These are phyloP conservation scores for Lethrus apterus DNA, from an alignment of 1,140 invertebrate genomes.

Conservation along the genomic window DNA sequence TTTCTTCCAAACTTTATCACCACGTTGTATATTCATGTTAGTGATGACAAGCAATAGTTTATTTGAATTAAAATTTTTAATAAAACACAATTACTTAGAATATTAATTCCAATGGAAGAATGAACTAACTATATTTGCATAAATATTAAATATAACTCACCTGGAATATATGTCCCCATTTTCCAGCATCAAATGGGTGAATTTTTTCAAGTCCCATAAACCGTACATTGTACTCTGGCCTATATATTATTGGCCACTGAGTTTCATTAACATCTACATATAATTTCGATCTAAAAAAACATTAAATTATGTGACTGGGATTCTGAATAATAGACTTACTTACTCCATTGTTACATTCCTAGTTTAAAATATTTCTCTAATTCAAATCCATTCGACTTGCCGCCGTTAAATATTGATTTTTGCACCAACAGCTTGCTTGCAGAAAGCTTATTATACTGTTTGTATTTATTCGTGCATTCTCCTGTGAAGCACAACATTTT, in stretches of 20 bases:
- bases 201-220: constrained; percentile 73
- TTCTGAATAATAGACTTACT: constrained; percentile 4
- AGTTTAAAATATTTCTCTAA: not conserved
- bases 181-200: constrained; percentile 83
- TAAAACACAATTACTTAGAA: too few species aligned
- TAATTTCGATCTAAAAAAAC: constrained; percentile 24
- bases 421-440: not conserved
- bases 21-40: too few species aligned
- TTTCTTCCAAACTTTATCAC: too few species aligned
- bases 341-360: constrained; percentile 14
- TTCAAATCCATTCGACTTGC: not conserved
- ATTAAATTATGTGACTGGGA: not conserved
- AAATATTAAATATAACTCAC: too few species aligned
- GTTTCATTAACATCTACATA: constrained; percentile 35
- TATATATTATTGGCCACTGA: constrained; percentile 68
- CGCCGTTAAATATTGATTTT: constrained; percentile 5
- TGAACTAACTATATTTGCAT: too few species aligned
- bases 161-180: constrained; percentile 66
- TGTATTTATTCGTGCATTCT: too few species aligned
- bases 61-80: too few species aligned
- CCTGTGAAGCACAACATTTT: too few species aligned
- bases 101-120: too few species aligned
- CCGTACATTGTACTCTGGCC: constrained; percentile 71
- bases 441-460: not conserved
- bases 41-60: too few species aligned